Percentiles rank a stretch among this genome's conserved stretches.
Conservation (phyloP, 2,888 invertebrate species). For the Eulithis testata region DNA sequence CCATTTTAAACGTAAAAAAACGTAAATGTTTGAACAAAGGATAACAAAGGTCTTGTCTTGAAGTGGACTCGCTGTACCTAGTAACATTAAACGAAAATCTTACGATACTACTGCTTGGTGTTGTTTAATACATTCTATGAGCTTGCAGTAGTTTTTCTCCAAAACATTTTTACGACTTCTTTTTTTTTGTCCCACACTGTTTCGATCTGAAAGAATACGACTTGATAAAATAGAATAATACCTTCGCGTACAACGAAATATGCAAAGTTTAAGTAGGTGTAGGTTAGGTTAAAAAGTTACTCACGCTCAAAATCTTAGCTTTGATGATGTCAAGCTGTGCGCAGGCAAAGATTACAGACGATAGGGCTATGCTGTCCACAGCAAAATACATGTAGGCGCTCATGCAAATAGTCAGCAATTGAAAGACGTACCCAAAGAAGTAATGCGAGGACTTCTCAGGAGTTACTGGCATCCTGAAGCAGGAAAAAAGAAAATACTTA, state of each 20-base stretch:
- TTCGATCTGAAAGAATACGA: slow-evolving; percentile 43
- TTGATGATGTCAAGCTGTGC: slow-evolving; percentile 75
- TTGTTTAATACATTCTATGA: slow-evolving; percentile 68
- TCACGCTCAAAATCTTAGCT: slow-evolving; percentile 69
- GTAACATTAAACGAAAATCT: slow-evolving; percentile 38
- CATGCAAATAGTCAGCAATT: slow-evolving; percentile 67
- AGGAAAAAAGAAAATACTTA: slow-evolving; percentile 7
- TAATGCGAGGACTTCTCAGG: slow-evolving; percentile 64
- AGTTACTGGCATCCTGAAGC: slow-evolving; percentile 70
- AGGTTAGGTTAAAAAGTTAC: slow-evolving; percentile 28
- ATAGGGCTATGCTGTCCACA: slow-evolving; percentile 74
- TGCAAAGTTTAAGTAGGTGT: too few species aligned
- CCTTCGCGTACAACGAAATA: too few species aligned
- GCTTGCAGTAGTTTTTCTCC: slow-evolving; percentile 55
- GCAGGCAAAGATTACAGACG: slow-evolving; percentile 73
- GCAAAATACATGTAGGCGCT: slow-evolving; percentile 79
- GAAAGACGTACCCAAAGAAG: slow-evolving; percentile 68
- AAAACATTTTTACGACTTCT: slow-evolving; percentile 29
- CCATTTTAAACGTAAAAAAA: too few species aligned
- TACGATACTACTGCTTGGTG: slow-evolving; percentile 69
- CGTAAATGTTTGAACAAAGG: too few species aligned
- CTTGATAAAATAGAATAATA: too few species aligned
- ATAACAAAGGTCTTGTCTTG: too few species aligned
- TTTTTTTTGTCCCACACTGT: slow-evolving; percentile 38
- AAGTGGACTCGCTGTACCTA: too few species aligned